phyloP scores from a whole-genome alignment of 2,113 vertebrate genomes.

The Mionectes macconnelli region DNA sequence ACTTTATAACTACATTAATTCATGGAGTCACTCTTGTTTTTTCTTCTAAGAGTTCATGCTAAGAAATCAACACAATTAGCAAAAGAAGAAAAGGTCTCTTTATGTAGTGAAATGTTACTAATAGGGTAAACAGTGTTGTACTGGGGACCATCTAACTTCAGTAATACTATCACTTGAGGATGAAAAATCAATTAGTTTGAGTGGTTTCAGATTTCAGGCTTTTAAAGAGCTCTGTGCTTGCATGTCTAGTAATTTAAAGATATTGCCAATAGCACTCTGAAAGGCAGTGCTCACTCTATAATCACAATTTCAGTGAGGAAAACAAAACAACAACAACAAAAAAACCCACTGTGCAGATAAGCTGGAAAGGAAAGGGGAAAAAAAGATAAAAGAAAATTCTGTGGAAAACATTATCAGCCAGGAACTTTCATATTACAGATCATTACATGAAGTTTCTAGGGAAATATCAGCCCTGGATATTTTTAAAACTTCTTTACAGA shows the following conservation, averaged over 20 bases:
- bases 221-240: background rate
- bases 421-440: background rate
- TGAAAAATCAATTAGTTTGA: slow-evolving; percentile 27
- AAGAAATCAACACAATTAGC: background rate
- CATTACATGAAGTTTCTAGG: background rate
- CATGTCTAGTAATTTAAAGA: background rate
- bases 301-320: background rate
- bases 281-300: background rate
- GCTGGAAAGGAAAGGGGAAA: background rate
- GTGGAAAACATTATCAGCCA: background rate
- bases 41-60: background rate
- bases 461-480: background rate
- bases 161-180: background rate
- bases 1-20: background rate
- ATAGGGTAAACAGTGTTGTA: background rate
- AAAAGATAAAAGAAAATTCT: background rate
- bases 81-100: background rate
- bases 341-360: background rate
- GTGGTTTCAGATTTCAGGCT: slow-evolving; percentile 5
- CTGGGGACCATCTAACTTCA: background rate
- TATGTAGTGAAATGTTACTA: background rate
- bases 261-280: background rate
- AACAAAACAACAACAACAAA: background rate
- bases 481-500: background rate
- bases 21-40: background rate